Conservation (phyloP, 2,113 vertebrate genomes). For the Sapajus apella region DNA sequence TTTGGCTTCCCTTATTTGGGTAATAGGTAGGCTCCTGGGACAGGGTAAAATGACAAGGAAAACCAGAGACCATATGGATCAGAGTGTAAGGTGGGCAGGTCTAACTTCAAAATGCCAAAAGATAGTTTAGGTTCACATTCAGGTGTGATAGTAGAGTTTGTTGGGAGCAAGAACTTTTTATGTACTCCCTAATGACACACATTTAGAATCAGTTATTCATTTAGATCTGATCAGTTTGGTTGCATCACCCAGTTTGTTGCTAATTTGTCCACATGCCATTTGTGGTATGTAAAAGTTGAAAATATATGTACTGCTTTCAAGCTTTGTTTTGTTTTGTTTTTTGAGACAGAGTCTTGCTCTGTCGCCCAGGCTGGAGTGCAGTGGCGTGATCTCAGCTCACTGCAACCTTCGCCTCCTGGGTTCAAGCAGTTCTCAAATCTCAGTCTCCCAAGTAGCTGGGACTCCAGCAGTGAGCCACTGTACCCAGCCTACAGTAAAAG, state of each 20-base stretch:
- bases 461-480: too few relatives aligned
- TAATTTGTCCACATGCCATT: background rate
- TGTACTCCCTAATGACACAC: background rate
- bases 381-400: too few relatives aligned
- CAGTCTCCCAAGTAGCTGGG: too few relatives aligned
- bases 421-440: too few relatives aligned
- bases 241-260: background rate
- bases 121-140: slow-evolving; percentile 13
- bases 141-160: background rate
- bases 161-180: background rate
- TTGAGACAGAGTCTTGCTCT: too few relatives aligned
- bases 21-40: background rate
- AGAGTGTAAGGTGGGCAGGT: background rate
- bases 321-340: background rate
- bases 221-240: background rate
- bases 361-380: too few relatives aligned
- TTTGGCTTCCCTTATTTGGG: background rate
- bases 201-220: background rate
- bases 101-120: slow-evolving; percentile 13
- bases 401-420: too few relatives aligned
- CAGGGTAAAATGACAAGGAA: background rate
- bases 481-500: background rate
- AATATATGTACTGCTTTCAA: background rate
- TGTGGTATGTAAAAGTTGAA: slow-evolving; percentile 11
- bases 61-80: background rate